These are phyloP conservation scores for Pogonus chalceus DNA, from an alignment of 1,140 invertebrate species.

Conservation along the genomic window DNA sequence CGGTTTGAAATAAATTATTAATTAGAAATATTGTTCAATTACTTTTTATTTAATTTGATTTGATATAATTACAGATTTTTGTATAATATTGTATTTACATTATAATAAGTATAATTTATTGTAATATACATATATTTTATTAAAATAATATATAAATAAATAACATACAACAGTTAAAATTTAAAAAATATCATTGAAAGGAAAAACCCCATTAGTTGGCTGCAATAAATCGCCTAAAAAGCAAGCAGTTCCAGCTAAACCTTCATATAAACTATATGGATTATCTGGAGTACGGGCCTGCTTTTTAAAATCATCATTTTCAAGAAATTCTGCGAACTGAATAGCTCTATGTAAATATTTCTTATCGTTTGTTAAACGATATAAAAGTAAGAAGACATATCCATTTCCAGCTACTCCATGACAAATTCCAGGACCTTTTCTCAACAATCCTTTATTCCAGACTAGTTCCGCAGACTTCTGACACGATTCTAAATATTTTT, in stretches of 20 bases:
- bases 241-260: constrained; percentile 74
- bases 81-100: too few relatives aligned
- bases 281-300: constrained; percentile 67
- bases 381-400: constrained; percentile 73
- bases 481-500: constrained; percentile 61
- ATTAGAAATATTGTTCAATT: too few relatives aligned
- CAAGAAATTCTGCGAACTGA: constrained; percentile 69
- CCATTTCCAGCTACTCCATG: constrained; percentile 80
- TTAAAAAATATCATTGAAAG: constrained; percentile 71
- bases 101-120: too few relatives aligned
- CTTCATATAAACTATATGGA: constrained; percentile 78
- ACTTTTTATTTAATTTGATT: too few relatives aligned
- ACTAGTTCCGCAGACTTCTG: constrained; percentile 60
- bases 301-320: constrained; percentile 50
- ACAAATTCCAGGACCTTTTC: constrained; percentile 75
- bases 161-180: background rate
- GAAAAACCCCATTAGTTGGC: constrained; percentile 68
- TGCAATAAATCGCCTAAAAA: constrained; percentile 66
- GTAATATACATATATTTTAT: too few relatives aligned
- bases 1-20: too few relatives aligned
- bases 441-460: constrained; percentile 69
- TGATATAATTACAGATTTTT: too few relatives aligned
- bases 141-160: too few relatives aligned
- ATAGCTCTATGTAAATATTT: constrained; percentile 64
- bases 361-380: constrained; percentile 60